phyloP scores from a whole-genome alignment of 1,140 invertebrate genomes.

The Meloidogyne hapla region DNA sequence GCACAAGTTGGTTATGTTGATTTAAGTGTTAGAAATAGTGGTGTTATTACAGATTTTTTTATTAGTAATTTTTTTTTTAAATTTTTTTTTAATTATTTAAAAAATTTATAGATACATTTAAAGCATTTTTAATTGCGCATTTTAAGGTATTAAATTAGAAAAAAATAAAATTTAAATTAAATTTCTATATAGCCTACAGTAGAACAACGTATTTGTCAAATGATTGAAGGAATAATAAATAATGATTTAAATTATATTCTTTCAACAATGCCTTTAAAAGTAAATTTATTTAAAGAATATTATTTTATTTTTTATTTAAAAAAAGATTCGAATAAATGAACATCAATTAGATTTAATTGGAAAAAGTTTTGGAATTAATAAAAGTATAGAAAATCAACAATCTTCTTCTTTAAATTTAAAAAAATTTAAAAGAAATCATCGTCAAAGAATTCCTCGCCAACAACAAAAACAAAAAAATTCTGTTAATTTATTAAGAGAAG shows the following conservation, averaged over 20 bases:
- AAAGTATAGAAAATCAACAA: slow-evolving; percentile 24
- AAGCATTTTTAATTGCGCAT: slow-evolving; percentile 59
- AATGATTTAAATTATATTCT: slow-evolving; percentile 60
- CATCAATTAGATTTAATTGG: slow-evolving; percentile 61
- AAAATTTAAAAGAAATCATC: slow-evolving; percentile 18
- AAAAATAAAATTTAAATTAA: not conserved
- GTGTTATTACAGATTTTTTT: slow-evolving; percentile 63
- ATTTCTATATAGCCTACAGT: slow-evolving; percentile 52
- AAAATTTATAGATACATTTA: slow-evolving; percentile 36
- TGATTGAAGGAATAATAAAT: slow-evolving; percentile 62
- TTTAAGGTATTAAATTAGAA: slow-evolving; percentile 42
- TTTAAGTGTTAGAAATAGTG: slow-evolving; percentile 62
- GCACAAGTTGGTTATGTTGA: slow-evolving; percentile 63
- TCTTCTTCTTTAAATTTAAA: not conserved
- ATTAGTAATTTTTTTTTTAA: slow-evolving; percentile 49
- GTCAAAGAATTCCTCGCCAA: slow-evolving; percentile 8
- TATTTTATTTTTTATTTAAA: not conserved
- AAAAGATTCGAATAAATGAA: slow-evolving; percentile 60
- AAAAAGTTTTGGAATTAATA: slow-evolving; percentile 55
- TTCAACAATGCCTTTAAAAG: slow-evolving; percentile 62
- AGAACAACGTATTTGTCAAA: slow-evolving; percentile 63
- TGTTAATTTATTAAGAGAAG: slow-evolving; percentile 1
- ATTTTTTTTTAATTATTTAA: not conserved
- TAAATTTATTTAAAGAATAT: slow-evolving; percentile 22
- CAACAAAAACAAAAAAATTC: not conserved